Evolutionary conservation across 2,113 vertebrate genomes (phyloP).

Genomic region (Pachypanchax playfairii): DNA sequence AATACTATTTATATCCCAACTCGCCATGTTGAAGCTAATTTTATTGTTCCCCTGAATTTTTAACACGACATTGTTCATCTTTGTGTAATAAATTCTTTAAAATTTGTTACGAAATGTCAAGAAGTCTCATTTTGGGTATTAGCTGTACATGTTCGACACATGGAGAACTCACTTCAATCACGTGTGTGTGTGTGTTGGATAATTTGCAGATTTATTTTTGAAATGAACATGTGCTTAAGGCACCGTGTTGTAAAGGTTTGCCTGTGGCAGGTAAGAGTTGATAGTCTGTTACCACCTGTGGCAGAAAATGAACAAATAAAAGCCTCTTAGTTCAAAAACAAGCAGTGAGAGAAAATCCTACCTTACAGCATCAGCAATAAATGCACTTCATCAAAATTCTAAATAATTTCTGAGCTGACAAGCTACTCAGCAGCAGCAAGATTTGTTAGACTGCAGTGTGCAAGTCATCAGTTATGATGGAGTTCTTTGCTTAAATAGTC

Average conservation of each 20-base stretch:
- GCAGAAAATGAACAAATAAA: slow-evolving; percentile 40
- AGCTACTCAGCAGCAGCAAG: slow-evolving; percentile 22
- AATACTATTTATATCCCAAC: slow-evolving; percentile 44
- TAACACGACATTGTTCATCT: slow-evolving; percentile 41
- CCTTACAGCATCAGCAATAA: background rate
- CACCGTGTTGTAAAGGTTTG: slow-evolving; percentile 19
- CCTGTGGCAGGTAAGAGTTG: slow-evolving; percentile 39
- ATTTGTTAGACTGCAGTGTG: background rate
- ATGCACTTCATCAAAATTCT: slow-evolving; percentile 9
- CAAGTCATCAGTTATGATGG: slow-evolving; percentile 35
- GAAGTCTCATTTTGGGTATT: too few relatives aligned
- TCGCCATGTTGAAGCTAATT: slow-evolving; percentile 50
- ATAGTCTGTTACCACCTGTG: slow-evolving; percentile 23
- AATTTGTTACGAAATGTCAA: too few relatives aligned
- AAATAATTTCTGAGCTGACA: background rate
- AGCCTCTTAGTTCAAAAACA: slow-evolving; percentile 16
- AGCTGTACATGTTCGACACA: too few relatives aligned
- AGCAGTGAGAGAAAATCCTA: background rate
- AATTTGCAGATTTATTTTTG: slow-evolving; percentile 11
- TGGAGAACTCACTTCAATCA: too few relatives aligned
- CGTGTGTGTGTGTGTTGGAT: too few relatives aligned
- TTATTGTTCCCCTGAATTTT: slow-evolving; percentile 26
- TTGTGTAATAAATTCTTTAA: too few relatives aligned
- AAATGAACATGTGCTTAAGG: slow-evolving; percentile 38
- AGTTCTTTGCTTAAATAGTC: slow-evolving; percentile 37